Conservation (phyloP, 2,113 vertebrate species). For the Monopterus albus region DNA sequence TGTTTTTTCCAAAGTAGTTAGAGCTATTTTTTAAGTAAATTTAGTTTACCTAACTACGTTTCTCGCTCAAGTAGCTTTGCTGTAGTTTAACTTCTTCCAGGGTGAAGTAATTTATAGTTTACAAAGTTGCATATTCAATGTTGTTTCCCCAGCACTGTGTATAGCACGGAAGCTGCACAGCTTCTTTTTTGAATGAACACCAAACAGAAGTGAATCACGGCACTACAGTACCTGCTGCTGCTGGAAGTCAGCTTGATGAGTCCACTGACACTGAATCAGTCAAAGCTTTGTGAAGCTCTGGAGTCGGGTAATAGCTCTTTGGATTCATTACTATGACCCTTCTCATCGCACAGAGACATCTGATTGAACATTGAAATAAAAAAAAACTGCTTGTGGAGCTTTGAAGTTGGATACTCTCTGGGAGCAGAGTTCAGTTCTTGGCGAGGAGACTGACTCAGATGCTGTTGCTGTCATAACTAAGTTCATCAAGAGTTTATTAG, state of each 20-base stretch:
- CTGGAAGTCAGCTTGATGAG: background rate
- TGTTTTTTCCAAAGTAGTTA: too few species aligned
- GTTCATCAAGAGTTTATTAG: conserved; percentile 41
- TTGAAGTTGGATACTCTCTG: background rate
- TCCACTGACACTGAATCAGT: background rate
- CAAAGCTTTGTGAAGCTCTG: background rate
- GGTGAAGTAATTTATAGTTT: too few species aligned
- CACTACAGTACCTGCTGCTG: background rate
- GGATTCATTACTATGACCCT: background rate
- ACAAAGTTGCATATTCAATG: too few species aligned
- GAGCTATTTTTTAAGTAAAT: too few species aligned
- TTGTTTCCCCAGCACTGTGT: too few species aligned
- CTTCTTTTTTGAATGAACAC: too few species aligned
- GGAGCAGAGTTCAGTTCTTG: conserved; percentile 10
- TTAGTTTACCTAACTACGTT: too few species aligned
- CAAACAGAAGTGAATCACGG: too few species aligned
- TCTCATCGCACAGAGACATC: background rate
- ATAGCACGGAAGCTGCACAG: too few species aligned
- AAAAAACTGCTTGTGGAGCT: background rate
- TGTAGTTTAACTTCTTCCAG: too few species aligned
- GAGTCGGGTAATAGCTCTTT: background rate
- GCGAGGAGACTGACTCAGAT: conserved; percentile 13
- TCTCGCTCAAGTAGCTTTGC: too few species aligned
- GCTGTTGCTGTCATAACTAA: conserved; percentile 31
- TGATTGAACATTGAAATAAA: background rate